A percentile compares a stretch with the other conserved stretches of the same genome.
Conservation (phyloP, 2,797 vertebrate species). For the Bryconaethiops microstoma region DNA sequence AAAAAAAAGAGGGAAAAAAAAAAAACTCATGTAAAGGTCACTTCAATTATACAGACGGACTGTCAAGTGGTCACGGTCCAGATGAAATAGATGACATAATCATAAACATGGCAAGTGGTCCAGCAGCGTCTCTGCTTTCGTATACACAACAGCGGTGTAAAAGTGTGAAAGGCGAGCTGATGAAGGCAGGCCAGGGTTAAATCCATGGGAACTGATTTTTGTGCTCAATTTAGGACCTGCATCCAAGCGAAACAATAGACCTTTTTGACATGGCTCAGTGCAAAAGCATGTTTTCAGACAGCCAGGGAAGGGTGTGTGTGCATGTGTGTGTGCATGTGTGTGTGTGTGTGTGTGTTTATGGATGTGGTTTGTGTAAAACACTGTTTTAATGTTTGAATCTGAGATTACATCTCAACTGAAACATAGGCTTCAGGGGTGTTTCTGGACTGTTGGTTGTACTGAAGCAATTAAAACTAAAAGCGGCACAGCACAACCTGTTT, state of each 20-base stretch:
- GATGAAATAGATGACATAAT: constrained; percentile 77
- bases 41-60: constrained; percentile 79
- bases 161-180: constrained; percentile 39
- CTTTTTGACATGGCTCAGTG: constrained; percentile 27
- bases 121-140: constrained; percentile 45
- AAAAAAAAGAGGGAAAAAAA: constrained; percentile 59
- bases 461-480: no score
- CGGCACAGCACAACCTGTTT: no score
- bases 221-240: constrained; percentile 48
- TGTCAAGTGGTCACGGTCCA: constrained; percentile 72
- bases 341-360: no score
- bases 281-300: constrained; percentile 26
- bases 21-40: constrained; percentile 76
- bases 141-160: constrained; percentile 42
- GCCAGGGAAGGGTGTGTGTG: constrained; percentile 50
- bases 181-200: constrained; percentile 46
- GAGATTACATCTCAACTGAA: no score
- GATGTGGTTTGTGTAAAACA: no score
- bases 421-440: no score
- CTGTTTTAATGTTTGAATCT: no score
- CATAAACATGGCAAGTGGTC: constrained; percentile 60
- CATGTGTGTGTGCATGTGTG: not conserved
- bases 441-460: no score
- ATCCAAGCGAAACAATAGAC: constrained; percentile 30
- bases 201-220: constrained; percentile 53